A percentile compares a stretch with the other conserved stretches of the same genome.
These are phyloP conservation scores for Etia nguti DNA, from an alignment of 2,113 vertebrate genomes.

Conservation along the genomic window DNA sequence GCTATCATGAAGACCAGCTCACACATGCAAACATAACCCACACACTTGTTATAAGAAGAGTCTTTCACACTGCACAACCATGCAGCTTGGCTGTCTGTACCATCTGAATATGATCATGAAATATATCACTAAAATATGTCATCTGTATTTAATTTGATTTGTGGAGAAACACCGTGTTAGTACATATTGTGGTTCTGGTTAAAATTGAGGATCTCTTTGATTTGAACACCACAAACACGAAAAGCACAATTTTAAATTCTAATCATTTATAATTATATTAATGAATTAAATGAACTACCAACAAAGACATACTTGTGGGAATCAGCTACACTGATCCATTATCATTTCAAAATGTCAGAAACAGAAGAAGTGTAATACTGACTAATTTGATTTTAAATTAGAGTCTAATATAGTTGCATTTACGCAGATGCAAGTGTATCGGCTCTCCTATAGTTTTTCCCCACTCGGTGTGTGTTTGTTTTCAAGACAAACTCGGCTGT, in stretches of 20 bases:
- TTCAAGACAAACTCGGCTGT: neutral
- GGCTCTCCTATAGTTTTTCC: neutral
- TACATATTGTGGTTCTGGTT: neutral
- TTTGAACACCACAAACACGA: neutral
- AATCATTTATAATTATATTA: neutral
- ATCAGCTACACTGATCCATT: neutral
- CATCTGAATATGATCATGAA: neutral
- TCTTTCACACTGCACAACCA: neutral
- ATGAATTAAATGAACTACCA: neutral
- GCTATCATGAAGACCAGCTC: neutral
- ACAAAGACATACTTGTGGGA: neutral
- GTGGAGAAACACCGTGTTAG: neutral
- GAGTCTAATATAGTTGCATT: neutral
- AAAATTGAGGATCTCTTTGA: neutral
- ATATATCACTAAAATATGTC: neutral
- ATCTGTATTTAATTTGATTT: neutral
- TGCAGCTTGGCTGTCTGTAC: neutral
- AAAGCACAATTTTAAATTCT: neutral
- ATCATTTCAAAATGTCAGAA: neutral
- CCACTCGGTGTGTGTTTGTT: neutral
- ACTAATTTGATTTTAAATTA: neutral
- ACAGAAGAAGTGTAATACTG: neutral
- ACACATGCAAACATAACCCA: neutral
- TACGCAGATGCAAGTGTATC: neutral
- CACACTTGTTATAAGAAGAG: neutral